Evolutionary conservation across 2,113 vertebrate species (phyloP).

Genomic region (Abramis brama): DNA sequence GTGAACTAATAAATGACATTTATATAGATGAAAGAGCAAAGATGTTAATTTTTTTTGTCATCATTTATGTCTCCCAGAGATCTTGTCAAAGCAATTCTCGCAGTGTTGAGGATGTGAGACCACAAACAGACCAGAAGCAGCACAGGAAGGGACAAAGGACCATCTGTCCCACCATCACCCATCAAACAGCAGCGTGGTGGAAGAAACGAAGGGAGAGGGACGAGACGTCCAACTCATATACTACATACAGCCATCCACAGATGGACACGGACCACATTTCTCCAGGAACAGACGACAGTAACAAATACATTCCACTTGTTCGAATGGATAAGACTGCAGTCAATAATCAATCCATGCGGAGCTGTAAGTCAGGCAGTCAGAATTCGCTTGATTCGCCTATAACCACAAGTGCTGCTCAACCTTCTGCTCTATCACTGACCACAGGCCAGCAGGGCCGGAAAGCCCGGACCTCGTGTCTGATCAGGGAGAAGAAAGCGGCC

Average conservation of each 20-base stretch:
- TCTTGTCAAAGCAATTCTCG: constrained; percentile 13
- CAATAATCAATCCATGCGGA: not conserved
- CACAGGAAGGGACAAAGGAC: not conserved
- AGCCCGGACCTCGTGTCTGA: constrained; percentile 45
- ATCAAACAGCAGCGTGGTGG: constrained; percentile 44
- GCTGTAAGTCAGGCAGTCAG: constrained; percentile 30
- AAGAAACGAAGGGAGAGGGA: constrained; percentile 38
- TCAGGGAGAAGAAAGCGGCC: constrained; percentile 56
- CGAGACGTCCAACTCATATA: not conserved
- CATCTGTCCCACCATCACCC: constrained; percentile 42
- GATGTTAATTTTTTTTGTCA: not conserved
- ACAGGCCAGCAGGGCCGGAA: not conserved
- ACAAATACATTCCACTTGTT: constrained; percentile 44
- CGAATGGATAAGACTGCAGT: not conserved
- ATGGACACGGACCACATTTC: not conserved
- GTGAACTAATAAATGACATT: not conserved
- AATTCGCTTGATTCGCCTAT: not conserved
- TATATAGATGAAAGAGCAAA: not conserved
- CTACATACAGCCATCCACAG: constrained; percentile 9
- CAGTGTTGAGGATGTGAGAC: not conserved
- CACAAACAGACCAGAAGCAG: constrained; percentile 1
- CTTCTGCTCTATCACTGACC: not conserved
- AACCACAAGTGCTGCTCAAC: not conserved
- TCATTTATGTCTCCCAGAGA: not conserved
- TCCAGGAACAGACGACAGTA: not conserved